Evolutionary conservation across 2,888 invertebrate species (phyloP), one percentile per base, ranked within the genome.

Genomic region (Pterostichus madidus): DNA sequence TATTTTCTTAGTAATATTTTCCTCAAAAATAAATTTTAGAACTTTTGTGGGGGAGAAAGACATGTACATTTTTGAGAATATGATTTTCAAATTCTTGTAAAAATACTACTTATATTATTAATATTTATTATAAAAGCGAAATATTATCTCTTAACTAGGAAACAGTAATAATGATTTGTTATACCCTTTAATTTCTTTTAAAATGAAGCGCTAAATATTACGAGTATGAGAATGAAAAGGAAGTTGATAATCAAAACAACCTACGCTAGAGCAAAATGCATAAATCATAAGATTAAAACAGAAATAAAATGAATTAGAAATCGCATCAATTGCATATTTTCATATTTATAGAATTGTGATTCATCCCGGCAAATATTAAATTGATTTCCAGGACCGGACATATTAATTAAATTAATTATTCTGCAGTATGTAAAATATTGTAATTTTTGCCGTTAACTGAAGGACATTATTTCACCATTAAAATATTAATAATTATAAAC

Each of bases 381-480:
- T 11, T 59, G 24, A 59, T 10, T 7, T 31, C 31, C 24, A 11
- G 24, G 17, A 10, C 59, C 24, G 24, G 24, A 59, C 15, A 24
- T 59, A 17, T 56, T 59, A 59, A 59, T 59, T 59, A 64, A 64
- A 64, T 49, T 49, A 49, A 64, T 32, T 59, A 59, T 59, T 59
- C 59, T 10, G 24, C 11, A 35, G 6, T 49, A 49, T 24, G 24
- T 24, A 24, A 3, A 49, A 49, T 13, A 49, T 61, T 32, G 10
- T 32, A 61, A 61, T 61, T 61, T 52, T 61, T 61, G 35, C 31
- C 61, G 32, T 61, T 61, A 31, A n/a, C 13, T 35, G 64, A 64
- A 64, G 64, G 64, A 7, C 35, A 64, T 32, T 64, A n/a, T 64
- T 64, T 64, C 11, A 5, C 13, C 13, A 49, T 49, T 49, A 49